Evolutionary conservation across 2,888 invertebrate genomes (phyloP).

Genomic region (Luffia ferchaultella): DNA sequence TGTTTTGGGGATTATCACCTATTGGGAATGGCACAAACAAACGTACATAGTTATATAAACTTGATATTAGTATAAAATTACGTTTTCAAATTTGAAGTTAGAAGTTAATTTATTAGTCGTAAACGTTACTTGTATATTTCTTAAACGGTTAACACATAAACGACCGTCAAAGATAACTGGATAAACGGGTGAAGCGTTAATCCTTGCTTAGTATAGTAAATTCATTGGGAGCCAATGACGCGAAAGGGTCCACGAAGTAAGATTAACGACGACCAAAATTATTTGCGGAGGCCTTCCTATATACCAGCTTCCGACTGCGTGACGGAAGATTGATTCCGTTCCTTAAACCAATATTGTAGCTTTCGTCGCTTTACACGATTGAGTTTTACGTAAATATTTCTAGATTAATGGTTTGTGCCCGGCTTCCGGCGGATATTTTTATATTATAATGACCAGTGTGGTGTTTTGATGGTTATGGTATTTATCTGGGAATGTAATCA

Average conservation of each 20-base stretch:
- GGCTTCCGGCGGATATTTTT: too few species aligned
- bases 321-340: background rate
- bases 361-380: background rate
- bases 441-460: too few species aligned
- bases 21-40: too few species aligned
- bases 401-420: too few species aligned
- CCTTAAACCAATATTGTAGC: background rate
- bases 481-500: too few species aligned
- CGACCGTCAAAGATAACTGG: background rate
- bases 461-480: too few species aligned
- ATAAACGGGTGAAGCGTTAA: background rate
- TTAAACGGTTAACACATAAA: background rate
- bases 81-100: too few species aligned
- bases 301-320: background rate
- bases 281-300: slow-evolving; percentile 5
- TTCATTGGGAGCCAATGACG: slow-evolving; percentile 32
- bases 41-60: too few species aligned
- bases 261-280: slow-evolving; percentile 30
- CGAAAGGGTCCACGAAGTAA: slow-evolving; percentile 31
- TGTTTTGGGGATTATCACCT: too few species aligned
- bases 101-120: too few species aligned
- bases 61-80: too few species aligned
- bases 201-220: slow-evolving; percentile 15
- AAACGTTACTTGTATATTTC: background rate
- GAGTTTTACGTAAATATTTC: too few species aligned